phyloP scores from a whole-genome alignment of 2,113 vertebrate genomes.

The Mirounga angustirostris region DNA sequence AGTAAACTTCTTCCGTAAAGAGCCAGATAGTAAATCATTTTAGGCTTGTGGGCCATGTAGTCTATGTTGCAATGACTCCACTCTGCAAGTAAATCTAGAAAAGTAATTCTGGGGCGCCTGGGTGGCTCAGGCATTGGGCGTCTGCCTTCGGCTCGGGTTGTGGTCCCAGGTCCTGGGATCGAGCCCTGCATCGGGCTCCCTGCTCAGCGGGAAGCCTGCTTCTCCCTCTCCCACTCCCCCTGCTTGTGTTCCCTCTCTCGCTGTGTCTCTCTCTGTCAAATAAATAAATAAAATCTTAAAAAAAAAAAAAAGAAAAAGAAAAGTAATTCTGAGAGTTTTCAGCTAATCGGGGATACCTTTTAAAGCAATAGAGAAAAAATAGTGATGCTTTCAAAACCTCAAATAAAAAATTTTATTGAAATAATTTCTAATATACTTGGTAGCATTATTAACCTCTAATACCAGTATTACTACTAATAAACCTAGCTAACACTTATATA shows the following conservation, averaged over 20 bases:
- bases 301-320: too few relatives aligned
- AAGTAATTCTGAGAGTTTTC: neutral
- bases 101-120: neutral
- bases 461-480: neutral
- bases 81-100: slow-evolving; percentile 18
- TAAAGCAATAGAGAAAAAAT: slow-evolving; percentile 61
- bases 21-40: neutral
- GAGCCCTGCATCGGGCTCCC: too few relatives aligned
- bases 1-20: neutral
- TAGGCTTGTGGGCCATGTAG: neutral
- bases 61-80: neutral
- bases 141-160: too few relatives aligned
- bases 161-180: too few relatives aligned
- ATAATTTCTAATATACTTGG: neutral
- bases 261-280: too few relatives aligned
- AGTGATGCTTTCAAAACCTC: slow-evolving; percentile 37
- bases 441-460: neutral
- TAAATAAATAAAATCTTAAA: too few relatives aligned
- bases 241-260: too few relatives aligned
- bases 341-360: slow-evolving; percentile 8
- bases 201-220: too few relatives aligned
- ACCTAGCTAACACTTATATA: neutral
- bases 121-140: too few relatives aligned
- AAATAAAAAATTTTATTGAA: slow-evolving; percentile 67
- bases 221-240: too few relatives aligned